These are phyloP conservation scores for Henricia sp. DNA, from an alignment of 53 echinoderm and acorn worm genomes.

Conservation along the genomic window DNA sequence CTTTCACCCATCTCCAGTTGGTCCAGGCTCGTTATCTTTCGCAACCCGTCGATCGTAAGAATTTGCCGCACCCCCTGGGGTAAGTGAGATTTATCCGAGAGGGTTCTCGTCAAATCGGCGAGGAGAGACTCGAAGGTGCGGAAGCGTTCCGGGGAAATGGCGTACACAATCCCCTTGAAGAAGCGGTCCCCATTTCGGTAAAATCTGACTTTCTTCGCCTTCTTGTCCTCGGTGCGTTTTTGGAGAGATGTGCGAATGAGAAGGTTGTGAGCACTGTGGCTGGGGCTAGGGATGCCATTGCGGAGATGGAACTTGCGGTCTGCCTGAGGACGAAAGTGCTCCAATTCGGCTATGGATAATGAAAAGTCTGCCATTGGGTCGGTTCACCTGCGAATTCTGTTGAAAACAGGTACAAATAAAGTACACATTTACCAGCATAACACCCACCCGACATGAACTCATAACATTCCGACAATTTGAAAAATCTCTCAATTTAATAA, in stretches of 20 bases:
- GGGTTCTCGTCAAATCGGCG: conserved; percentile 91
- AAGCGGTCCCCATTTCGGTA: conserved; percentile 97
- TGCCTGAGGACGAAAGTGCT: conserved; percentile 86
- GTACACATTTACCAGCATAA: not conserved
- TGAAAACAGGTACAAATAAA: not conserved
- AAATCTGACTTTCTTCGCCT: conserved; percentile 93
- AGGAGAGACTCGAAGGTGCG: conserved; percentile 93
- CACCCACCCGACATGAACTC: not conserved
- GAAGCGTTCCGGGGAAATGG: conserved; percentile 92
- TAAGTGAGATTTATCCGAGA: conserved; percentile 85
- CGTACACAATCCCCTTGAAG: conserved; percentile 92
- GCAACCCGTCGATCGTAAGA: conserved; percentile 77
- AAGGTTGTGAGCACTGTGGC: conserved; percentile 94
- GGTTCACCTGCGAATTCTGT: conserved; percentile 8
- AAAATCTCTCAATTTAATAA: too few relatives aligned
- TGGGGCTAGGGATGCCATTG: conserved; percentile 88
- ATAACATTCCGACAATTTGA: too few relatives aligned
- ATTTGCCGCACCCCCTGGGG: conserved; percentile 97
- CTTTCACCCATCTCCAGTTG: conserved; percentile 82
- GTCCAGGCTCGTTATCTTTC: conserved; percentile 70
- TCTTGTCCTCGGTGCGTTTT: conserved; percentile 77
- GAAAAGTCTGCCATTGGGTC: conserved; percentile 57
- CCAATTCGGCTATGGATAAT: conserved; percentile 63
- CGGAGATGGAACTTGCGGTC: conserved; percentile 76
- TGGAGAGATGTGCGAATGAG: conserved; percentile 90